Base-by-base conservation (phyloP, 2,113 vertebrate genomes). In the Pachycephala philippinensis region DNA sequence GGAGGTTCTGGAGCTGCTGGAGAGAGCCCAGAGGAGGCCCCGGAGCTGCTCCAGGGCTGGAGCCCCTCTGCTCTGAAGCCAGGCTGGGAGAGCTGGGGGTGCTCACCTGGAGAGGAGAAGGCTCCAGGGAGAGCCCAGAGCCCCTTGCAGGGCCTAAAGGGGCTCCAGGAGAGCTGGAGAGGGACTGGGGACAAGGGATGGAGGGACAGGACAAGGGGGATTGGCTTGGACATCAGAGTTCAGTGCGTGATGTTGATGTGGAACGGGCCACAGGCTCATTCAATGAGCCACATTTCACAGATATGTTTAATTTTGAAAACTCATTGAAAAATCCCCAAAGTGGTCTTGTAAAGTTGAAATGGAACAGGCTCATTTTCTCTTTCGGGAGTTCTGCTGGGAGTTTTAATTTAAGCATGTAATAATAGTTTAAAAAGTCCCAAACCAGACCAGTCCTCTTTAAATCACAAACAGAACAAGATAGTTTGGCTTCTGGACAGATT, bases 81-180 rank as follows among this genome's bases (percentile, higher is more conserved):
- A n/a, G n/a, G n/a, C n/a, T n/a, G 63, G 39, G 22, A 77, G 63
- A 87, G 54, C 45, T 77, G 72, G 45, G 63, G 37, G 11, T 11
- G 39, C 10, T 71, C 75, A 6, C 30, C 49, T 63, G 75, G 49
- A 40, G 49, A 56, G 16, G 65, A 24, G 57, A 56, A 79, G 74
- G 74, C 2, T 56, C 35, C 50, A 35, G 66, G 21, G 17, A 49
- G 17, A 71, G 6, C 50, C 64, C 49, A 64, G 75, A 79, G 64
- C 47, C 33, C 19, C n/a, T 13, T 0, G 0, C 19, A 70, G 84
- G 3, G 39, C 20, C 49, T 39, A 0, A 54, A 70, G 40, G 45
- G 64, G 47, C 40, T 63, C 49, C 49, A 64, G 85, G 31, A 80
- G 59, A 80, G 76, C 57, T 88, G 76, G 6, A 33, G 66, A 50